These are phyloP conservation scores for Sebastes aleutianus DNA, from an alignment of 2,797 vertebrate species.

Conservation along the genomic window DNA sequence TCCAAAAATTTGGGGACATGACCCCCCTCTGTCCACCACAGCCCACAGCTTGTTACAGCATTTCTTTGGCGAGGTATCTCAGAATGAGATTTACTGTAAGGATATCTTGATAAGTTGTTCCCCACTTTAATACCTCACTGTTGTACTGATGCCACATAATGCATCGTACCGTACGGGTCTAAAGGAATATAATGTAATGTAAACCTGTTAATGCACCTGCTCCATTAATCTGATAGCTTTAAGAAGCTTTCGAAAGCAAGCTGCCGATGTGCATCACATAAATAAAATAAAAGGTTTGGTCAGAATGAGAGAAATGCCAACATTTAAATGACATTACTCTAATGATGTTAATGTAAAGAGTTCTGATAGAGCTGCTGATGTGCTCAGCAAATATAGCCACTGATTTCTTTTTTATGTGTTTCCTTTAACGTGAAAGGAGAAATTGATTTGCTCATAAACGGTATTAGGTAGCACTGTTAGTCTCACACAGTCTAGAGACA, in stretches of 20 bases:
- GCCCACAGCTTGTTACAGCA: neutral
- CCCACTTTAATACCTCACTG: neutral
- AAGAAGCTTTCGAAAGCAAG: slow-evolving; percentile 7
- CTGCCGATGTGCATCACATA: slow-evolving; percentile 1
- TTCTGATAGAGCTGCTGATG: neutral
- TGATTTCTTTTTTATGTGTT: neutral
- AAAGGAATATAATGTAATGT: neutral
- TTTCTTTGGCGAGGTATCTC: neutral
- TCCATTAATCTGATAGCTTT: slow-evolving; percentile 25
- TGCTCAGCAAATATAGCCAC: neutral
- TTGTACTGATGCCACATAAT: neutral
- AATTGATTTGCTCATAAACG: neutral
- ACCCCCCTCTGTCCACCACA: neutral
- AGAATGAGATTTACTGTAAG: neutral
- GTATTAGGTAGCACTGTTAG: neutral
- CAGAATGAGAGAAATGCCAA: neutral
- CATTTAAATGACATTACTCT: neutral
- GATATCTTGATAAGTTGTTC: neutral
- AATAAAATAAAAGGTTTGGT: slow-evolving; percentile 6
- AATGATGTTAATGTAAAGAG: neutral
- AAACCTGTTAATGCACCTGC: slow-evolving; percentile 17
- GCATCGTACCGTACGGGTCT: neutral
- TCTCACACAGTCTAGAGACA: neutral
- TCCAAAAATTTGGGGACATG: no score
- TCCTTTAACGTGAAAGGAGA: neutral